Evolutionary conservation across 2,888 invertebrate genomes (phyloP), one percentile per base, ranked within the genome.

Genomic region (Cephus pygmeus): DNA sequence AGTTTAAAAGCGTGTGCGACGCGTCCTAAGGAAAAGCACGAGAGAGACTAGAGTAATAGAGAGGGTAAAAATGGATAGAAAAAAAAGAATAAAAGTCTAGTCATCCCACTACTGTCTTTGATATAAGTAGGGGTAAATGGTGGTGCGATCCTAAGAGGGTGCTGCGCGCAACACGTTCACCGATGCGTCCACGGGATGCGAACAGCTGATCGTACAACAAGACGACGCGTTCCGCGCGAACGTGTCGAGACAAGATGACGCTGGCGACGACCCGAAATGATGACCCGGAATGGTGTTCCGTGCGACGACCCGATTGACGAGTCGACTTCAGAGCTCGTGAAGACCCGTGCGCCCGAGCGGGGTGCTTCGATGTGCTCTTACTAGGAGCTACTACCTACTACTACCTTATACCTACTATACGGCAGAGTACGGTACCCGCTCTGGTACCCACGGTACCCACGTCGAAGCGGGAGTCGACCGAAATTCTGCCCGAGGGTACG

Each of bases 401-500:
- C 77, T 69, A 76, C 77, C 69, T 73, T 79, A 77, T 69, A 35
- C 75, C 34, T 56, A 76, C 77, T 40, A 71, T 76, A 77, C 68
- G 11, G 77, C 34, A 71, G 56, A 68, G 77, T 74, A 81, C 80
- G 71, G 71, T 71, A 71, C 71, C 71, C 71, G 35, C 36, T 73
- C 73, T 76, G 76, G 79, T 74, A 76, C 76, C 75, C 74, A 76
- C 77, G 75, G 77, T 23, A 77, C 36, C 33, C 34, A 30, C 12
- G 71, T 69, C 40, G 69, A 68, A 69, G 69, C 68, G 77, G 73
- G 76, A 79, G 81, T 84, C 76, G 76, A 76, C 73, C 87, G 84
- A 87, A 87, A 87, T 87, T 82, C 82, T 76, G 86, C 84, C 84
- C 77, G 80, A 78, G 87, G 85, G 81, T 83, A 85, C 83, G 84